Evolutionary conservation across 2,888 invertebrate species (phyloP), one percentile per base, ranked within the genome.

Genomic region (Stenichneumon culpator): DNA sequence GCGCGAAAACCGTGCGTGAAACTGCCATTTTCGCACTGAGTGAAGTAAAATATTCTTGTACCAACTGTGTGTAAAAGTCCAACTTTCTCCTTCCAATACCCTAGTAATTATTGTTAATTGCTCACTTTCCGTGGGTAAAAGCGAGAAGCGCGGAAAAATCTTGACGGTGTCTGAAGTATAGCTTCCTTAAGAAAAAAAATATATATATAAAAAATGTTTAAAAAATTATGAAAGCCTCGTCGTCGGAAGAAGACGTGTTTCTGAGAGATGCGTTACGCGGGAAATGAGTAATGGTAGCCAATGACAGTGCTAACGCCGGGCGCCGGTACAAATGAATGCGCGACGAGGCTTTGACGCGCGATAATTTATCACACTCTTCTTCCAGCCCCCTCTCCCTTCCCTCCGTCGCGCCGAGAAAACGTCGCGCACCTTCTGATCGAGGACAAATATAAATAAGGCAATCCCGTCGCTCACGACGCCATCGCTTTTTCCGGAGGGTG

Each of bases 261-360:
- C 72, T 54, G 82, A 73, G 68, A 82, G 70, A 79, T 80, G 73
- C 70, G 80, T 70, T 78, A 83, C 80, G 80, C 75, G 68, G 81
- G 81, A 91, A 92, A 93, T 93, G 93, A 94, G 90, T 90, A 91
- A 94, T 93, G 92, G 88, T 90, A 83, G 91, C 89, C 91, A 92
- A 92, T 92, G 93, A 93, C 93, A 93, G 92, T 91, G 91, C 90
- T 92, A 92, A 93, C 91, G 91, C 32, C 91, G 90, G 75, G 85
- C 89, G 86, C 14, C 63, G 63, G 89, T 93, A 93, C 93, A 93
- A 94, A 94, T 94, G 93, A 93, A 93, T 93, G 93, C 92, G 91
- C 90, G 92, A 87, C 88, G 87, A 91, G 91, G 91, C 90, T 93
- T 92, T 93, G 93, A 93, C 93, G 90, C 88, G 89, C 85, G 90